Evolutionary conservation across 2,888 invertebrate genomes (phyloP).

Genomic region (Oegoconia quadripuncta): DNA sequence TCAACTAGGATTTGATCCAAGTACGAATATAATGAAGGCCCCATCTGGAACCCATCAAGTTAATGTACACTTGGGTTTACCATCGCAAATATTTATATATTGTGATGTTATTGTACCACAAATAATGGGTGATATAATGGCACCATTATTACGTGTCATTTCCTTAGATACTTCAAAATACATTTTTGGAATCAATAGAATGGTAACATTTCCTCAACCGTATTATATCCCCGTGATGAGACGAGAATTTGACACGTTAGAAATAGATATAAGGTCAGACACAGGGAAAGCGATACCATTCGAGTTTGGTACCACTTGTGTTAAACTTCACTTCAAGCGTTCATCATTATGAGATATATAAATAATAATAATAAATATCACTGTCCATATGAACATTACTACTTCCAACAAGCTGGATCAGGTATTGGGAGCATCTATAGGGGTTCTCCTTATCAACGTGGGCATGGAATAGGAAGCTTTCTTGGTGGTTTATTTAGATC

Average conservation of each 20-base stretch:
- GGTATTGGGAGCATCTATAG: slow-evolving; percentile 27
- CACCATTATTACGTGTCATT: slow-evolving; percentile 23
- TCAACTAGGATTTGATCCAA: slow-evolving; percentile 24
- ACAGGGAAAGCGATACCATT: slow-evolving; percentile 28
- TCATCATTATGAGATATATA: too few species aligned
- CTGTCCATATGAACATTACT: slow-evolving; percentile 27
- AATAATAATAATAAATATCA: slow-evolving; percentile 11
- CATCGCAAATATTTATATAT: slow-evolving; percentile 21
- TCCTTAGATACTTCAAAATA: slow-evolving; percentile 22
- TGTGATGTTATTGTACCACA: slow-evolving; percentile 21
- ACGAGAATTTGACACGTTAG: slow-evolving; percentile 30
- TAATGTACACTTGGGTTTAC: slow-evolving; percentile 18
- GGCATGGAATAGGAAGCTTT: slow-evolving; percentile 22
- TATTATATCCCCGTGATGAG: slow-evolving; percentile 30
- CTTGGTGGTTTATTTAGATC: slow-evolving; percentile 26
- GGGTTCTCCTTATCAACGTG: slow-evolving; percentile 20
- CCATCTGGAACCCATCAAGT: slow-evolving; percentile 19
- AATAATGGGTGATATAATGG: slow-evolving; percentile 24
- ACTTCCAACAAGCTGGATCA: slow-evolving; percentile 26
- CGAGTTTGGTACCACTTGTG: slow-evolving; percentile 27
- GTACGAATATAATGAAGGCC: slow-evolving; percentile 14
- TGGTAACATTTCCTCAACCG: slow-evolving; percentile 22
- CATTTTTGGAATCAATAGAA: slow-evolving; percentile 25
- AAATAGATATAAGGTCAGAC: slow-evolving; percentile 34
- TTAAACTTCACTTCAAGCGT: slow-evolving; percentile 27